Evolutionary conservation across 2,888 invertebrate species (phyloP).

Genomic region (Oegoconia quadripuncta): DNA sequence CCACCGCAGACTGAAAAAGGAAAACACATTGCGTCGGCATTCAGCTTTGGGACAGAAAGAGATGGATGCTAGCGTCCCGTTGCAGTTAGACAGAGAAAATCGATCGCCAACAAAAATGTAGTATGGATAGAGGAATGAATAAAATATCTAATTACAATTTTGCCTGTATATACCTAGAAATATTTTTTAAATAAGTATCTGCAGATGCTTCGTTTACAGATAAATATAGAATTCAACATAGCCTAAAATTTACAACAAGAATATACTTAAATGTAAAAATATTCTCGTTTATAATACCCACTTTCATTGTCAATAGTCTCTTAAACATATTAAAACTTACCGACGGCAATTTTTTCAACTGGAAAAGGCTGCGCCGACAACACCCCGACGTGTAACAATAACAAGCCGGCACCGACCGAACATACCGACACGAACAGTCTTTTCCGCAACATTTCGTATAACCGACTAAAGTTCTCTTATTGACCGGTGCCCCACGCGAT

Average conservation of each 20-base stretch:
- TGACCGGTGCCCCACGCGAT: conserved; percentile 12
- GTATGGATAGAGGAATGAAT: neutral
- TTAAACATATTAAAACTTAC: conserved; percentile 42
- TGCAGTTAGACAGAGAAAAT: conserved; percentile 1
- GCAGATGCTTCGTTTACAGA: neutral
- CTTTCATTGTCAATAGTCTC: too few species aligned
- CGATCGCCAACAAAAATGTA: neutral
- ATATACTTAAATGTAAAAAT: too few species aligned
- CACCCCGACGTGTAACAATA: conserved; percentile 49
- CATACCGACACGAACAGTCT: conserved; percentile 21
- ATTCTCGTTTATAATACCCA: conserved; percentile 1
- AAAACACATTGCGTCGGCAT: too few species aligned
- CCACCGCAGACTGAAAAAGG: neutral
- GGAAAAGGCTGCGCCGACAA: conserved; percentile 57
- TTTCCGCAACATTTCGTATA: conserved; percentile 33
- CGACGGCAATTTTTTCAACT: conserved; percentile 71
- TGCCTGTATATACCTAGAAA: too few species aligned
- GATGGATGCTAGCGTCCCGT: neutral
- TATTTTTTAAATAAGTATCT: too few species aligned
- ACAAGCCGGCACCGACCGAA: conserved; percentile 41
- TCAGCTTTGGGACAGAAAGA: too few species aligned
- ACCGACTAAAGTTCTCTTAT: neutral
- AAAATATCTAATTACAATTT: conserved; percentile 5
- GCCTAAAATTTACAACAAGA: neutral
- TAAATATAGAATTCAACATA: neutral